Percentiles rank a stretch among this genome's conserved stretches.
These are phyloP conservation scores for Pseudorasbora parva DNA, from an alignment of 2,113 vertebrate genomes.

Conservation along the genomic window DNA sequence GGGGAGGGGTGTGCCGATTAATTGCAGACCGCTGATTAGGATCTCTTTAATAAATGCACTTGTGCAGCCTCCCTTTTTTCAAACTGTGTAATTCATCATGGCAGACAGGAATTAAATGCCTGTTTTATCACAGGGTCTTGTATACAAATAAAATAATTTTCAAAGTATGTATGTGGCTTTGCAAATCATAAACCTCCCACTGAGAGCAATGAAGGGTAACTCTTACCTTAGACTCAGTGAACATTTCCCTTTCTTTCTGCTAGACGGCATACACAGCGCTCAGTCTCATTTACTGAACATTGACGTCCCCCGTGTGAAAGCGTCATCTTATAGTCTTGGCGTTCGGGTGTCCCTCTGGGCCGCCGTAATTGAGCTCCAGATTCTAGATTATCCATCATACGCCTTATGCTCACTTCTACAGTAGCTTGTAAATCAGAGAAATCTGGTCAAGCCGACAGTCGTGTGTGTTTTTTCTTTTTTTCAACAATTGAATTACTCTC, in stretches of 20 bases:
- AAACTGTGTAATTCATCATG: conserved; percentile 52
- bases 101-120: conserved; percentile 48
- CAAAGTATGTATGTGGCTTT: conserved; percentile 8
- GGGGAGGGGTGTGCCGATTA: conserved; percentile 41
- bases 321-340: background rate
- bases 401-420: conserved; percentile 32
- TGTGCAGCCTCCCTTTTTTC: conserved; percentile 44
- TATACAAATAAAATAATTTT: conserved; percentile 43
- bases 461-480: background rate
- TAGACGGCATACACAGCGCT: background rate
- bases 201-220: background rate
- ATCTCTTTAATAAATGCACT: conserved; percentile 59
- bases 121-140: conserved; percentile 25
- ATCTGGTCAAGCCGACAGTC: conserved; percentile 26
- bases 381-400: conserved; percentile 28
- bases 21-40: conserved; percentile 55
- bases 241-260: background rate
- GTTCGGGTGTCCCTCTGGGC: background rate
- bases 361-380: conserved; percentile 25
- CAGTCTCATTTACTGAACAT: background rate
- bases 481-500: conserved; percentile 27
- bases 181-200: background rate
- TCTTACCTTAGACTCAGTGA: background rate
- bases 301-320: background rate
- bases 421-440: conserved; percentile 34